Evolutionary conservation across 2,888 invertebrate species (phyloP), one percentile per base, ranked within the genome.

Genomic region (Epiblema foenella): DNA sequence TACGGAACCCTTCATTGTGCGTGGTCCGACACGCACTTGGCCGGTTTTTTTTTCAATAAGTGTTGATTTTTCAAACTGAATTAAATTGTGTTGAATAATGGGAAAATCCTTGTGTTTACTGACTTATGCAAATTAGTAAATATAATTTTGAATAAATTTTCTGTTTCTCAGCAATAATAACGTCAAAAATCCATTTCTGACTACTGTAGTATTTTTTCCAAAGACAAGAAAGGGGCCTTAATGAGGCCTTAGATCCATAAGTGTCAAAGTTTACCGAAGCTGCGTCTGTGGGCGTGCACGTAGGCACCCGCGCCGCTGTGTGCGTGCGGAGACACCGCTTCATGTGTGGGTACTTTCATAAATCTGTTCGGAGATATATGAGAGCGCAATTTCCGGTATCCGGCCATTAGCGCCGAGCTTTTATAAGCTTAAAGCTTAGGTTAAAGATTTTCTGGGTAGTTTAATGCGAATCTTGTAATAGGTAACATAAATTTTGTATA

Each of bases 381-480:
- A 96, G 96, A 95, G 96, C 96, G 96, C 96, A 96, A 96, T 96
- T 96, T 96, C 96, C 96, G 95, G 96, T 96, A 96, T 96, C 96
- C 96, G 96, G 96, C 96, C 96, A 96, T 96, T 96, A 96, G 94
- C 94, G 94, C 93, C 91, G 93, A 93, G 94, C 94, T 94, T 94
- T 94, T 94, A 95, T 95, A 95, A 95, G 95, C 95, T 95, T 93
- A 93, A 92, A 93, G 93, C 93, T 93, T 93, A 93, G 93, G 93
- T 93, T 93, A 93, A 93, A 93, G 93, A 93, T 93, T 93, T 93
- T 93, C 93, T 92, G 93, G 93, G 93, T 93, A 93, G 91, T 93
- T 93, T 92, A 93, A 93, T 93, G 90, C 89, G 93, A 93, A 93
- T 93, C 93, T 93, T 93, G 93, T 93, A 93, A 93, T 93, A 93